These are phyloP conservation scores for Dicyrtomina minuta DNA, from an alignment of 2,888 invertebrate genomes.

Conservation along the genomic window DNA sequence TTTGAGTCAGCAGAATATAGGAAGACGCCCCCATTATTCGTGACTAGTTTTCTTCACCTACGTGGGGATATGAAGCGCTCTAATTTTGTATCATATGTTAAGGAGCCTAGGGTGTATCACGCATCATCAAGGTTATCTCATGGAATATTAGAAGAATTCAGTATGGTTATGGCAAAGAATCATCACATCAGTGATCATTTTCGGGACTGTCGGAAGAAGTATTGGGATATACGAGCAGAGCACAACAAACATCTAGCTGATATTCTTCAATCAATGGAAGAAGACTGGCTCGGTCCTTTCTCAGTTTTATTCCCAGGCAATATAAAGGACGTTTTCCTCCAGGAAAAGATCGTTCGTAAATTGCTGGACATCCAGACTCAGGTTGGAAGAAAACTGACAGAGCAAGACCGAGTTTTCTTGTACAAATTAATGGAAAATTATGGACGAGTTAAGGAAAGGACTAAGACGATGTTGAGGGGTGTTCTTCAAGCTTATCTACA, in stretches of 20 bases:
- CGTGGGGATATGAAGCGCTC: conserved; percentile 36
- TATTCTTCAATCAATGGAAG: conserved; percentile 44
- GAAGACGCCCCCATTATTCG: conserved; percentile 42
- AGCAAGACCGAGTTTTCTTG: conserved; percentile 36
- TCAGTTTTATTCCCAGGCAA: conserved; percentile 48
- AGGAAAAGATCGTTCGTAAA: conserved; percentile 31
- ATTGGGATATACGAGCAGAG: conserved; percentile 46
- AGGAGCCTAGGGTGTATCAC: conserved; percentile 33
- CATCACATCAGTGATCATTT: conserved; percentile 43
- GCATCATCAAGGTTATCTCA: conserved; percentile 31
- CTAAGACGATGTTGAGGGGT: not conserved
- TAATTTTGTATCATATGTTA: conserved; percentile 37
- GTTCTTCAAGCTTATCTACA: conserved; percentile 36
- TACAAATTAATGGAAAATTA: conserved; percentile 50
- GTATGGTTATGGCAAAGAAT: conserved; percentile 42
- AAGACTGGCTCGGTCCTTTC: conserved; percentile 49
- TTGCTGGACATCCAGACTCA: conserved; percentile 13
- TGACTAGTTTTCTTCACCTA: conserved; percentile 39
- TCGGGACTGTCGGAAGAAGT: conserved; percentile 37
- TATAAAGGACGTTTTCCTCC: conserved; percentile 37
- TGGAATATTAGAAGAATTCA: conserved; percentile 44
- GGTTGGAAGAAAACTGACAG: conserved; percentile 31
- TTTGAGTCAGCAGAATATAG: conserved; percentile 29
- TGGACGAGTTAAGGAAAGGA: conserved; percentile 26
- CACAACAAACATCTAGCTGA: conserved; percentile 42